Evolutionary conservation across 2,888 invertebrate genomes (phyloP).

Genomic region (Epinotia nisella): DNA sequence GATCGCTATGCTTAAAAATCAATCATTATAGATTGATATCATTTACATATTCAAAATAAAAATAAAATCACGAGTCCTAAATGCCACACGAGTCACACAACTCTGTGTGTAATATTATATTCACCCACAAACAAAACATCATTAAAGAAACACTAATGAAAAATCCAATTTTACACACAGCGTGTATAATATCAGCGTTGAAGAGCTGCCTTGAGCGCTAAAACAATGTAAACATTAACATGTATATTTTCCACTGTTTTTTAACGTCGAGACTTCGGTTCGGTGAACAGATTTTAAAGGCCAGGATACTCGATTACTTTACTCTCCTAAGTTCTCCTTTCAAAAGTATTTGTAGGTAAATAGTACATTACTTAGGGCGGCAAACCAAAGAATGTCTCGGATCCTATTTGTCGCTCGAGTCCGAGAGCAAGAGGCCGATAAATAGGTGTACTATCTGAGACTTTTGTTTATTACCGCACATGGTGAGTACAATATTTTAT

Average conservation of each 20-base stretch:
- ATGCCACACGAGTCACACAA: neutral
- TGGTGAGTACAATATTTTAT: too few relatives aligned
- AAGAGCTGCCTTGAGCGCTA: neutral
- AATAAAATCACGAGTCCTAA: neutral
- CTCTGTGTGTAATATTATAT: neutral
- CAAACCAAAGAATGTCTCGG: too few relatives aligned
- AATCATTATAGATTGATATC: too few relatives aligned
- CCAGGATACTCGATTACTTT: neutral
- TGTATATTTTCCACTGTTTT: constrained; percentile 3
- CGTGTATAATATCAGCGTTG: constrained; percentile 4
- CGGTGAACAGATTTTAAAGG: neutral
- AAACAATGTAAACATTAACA: constrained; percentile 4
- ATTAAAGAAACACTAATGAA: neutral
- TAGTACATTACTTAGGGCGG: too few relatives aligned
- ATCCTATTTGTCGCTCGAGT: too few relatives aligned
- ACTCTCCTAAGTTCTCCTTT: neutral
- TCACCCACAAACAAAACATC: neutral
- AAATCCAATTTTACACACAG: constrained; percentile 4
- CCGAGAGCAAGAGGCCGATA: too few relatives aligned
- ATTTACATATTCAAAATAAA: too few relatives aligned
- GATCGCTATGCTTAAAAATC: too few relatives aligned
- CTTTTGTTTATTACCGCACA: too few relatives aligned
- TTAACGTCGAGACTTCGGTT: constrained; percentile 4
- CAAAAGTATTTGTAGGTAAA: too few relatives aligned
- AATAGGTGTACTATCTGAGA: too few relatives aligned